Evolutionary conservation across 2,113 vertebrate species (phyloP), one percentile per base, ranked within the genome.

Genomic region (Rhynchopsitta pachyrhyncha): DNA sequence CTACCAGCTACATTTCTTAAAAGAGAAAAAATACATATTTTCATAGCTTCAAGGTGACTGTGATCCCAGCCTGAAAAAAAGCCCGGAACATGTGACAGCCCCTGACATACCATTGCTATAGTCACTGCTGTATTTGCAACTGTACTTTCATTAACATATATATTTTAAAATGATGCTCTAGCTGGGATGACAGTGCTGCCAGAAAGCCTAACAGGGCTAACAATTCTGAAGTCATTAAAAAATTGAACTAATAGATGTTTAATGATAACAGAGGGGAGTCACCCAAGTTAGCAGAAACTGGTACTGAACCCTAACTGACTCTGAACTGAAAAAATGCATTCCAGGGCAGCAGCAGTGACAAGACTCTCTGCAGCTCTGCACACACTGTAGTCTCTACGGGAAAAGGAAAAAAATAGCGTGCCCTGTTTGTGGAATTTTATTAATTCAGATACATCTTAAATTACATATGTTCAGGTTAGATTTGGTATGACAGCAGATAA

Each of bases 401-500:
- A 37, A 80, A 91, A 88, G 70, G 64, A 87, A 94, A 93, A 91
- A 93, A 94, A 63, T 16, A 62, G 93, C 84, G 73, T 66, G 86
- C 85, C 93, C 91, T 64, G 39, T 37, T 94, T 82, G 78, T 68
- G 86, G 67, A 96, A 97, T 96, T 92, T 92, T 83, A 82, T 82
- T 87, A 89, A 89, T 63, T 94, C 80, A 82, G 81, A 39, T 83
- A 69, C 55, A 82, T 83, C 85, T 95, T 94, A 92, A 92, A 95
- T 92, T 85, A 63, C 76, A 35, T 11, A n/a, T 1, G 10, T 78
- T 87, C 93, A 93, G 86, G 69, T 93, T 94, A 96, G 96, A 97
- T 59, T 87, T 92, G 64, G 92, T 81, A 91, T 93, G 94, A 97
- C 75, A 96, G 79, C 64, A 97, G 92, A 97, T 97, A 97, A 91